Conservation (phyloP, 2,797 vertebrate species). For the Melanogrammus aeglefinus region DNA sequence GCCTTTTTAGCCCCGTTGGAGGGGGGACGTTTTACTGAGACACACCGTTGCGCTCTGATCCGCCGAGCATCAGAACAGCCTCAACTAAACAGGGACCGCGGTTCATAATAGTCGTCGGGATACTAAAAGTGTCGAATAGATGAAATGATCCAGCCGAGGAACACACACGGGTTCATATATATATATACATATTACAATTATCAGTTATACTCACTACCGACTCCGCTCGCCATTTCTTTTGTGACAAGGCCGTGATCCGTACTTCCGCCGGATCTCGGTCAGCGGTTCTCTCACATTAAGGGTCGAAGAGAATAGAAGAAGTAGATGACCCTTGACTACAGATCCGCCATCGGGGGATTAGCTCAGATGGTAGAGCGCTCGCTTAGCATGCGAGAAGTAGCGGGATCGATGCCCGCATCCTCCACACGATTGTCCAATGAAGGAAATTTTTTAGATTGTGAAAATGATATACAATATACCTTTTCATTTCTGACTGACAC, state of each 20-base stretch:
- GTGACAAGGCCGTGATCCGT: constrained; percentile 35
- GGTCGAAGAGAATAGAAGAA: background rate
- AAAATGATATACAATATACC: too few species aligned
- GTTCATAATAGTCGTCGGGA: background rate
- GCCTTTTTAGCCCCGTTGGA: constrained; percentile 48
- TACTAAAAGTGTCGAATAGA: background rate
- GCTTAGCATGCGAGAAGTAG: too few species aligned
- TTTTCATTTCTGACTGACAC: too few species aligned
- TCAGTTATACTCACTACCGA: constrained; percentile 83
- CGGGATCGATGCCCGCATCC: too few species aligned
- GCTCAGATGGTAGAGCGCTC: too few species aligned
- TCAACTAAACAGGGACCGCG: fast-evolving
- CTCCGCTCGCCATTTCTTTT: constrained; percentile 84
- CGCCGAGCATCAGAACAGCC: too few species aligned
- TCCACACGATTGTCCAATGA: too few species aligned
- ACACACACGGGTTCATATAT: background rate
- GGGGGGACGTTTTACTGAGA: constrained; percentile 58
- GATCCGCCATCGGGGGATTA: background rate
- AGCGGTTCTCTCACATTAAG: constrained; percentile 29
- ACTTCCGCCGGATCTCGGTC: constrained; percentile 64
- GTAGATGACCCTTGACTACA: background rate
- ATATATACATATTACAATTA: too few species aligned
- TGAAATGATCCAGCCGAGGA: background rate
- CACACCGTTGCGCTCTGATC: constrained; percentile 40
- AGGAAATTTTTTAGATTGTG: too few species aligned